Percentiles rank a stretch among this genome's conserved stretches.
phyloP scores from a whole-genome alignment of 2,888 invertebrate species.

The Blera fallax region DNA sequence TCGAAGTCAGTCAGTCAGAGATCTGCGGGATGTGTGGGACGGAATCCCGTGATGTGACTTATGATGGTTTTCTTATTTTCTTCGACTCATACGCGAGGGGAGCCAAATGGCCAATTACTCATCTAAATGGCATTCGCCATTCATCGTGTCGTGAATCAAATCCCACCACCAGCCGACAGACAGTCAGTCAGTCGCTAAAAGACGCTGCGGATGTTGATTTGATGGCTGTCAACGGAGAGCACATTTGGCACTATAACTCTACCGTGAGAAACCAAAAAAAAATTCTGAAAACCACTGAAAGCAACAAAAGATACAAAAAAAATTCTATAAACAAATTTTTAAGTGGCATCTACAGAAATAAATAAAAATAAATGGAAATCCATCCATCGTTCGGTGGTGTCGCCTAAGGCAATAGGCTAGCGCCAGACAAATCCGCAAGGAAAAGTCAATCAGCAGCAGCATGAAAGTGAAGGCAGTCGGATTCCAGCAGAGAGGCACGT shows the following conservation, averaged over 20 bases:
- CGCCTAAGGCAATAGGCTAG: slow-evolving; percentile 53
- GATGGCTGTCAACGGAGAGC: slow-evolving; percentile 28
- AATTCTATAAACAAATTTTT: slow-evolving; percentile 35
- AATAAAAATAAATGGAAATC: neutral
- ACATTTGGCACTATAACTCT: slow-evolving; percentile 45
- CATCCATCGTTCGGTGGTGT: neutral
- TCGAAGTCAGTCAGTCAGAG: neutral
- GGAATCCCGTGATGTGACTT: slow-evolving; percentile 31
- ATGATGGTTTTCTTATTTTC: slow-evolving; percentile 5
- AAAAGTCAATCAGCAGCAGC: slow-evolving; percentile 61
- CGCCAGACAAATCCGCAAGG: slow-evolving; percentile 65
- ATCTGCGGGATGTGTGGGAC: slow-evolving; percentile 33
- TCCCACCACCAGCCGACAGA: neutral
- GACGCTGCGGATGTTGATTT: slow-evolving; percentile 48
- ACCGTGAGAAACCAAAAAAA: slow-evolving; percentile 54
- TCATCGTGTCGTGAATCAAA: neutral
- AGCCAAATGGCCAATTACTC: slow-evolving; percentile 52
- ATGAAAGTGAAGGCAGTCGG: slow-evolving; percentile 34
- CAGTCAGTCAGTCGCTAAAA: neutral
- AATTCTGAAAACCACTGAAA: neutral
- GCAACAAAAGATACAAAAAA: slow-evolving; percentile 8
- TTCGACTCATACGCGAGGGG: neutral
- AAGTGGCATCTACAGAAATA: slow-evolving; percentile 30
- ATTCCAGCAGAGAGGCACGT: slow-evolving; percentile 35
- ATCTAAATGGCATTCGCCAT: slow-evolving; percentile 50